Percentiles rank a stretch among this genome's conserved stretches.
Evolutionary conservation across 1,140 invertebrate species (phyloP).

Genomic region (Oncopodura yosiiana): DNA sequence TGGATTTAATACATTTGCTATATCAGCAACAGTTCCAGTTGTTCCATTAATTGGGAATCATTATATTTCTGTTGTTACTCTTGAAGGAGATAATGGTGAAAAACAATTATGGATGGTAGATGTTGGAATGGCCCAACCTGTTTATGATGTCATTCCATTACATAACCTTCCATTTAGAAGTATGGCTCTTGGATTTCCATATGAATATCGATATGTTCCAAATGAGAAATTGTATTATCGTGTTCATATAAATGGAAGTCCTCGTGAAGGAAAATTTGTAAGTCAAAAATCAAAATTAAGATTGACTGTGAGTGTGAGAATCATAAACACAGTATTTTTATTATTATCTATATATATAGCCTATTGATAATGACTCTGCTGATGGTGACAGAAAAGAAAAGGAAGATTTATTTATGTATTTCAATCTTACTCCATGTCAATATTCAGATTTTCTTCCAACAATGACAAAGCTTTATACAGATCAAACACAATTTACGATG

Average conservation of each 20-base stretch:
- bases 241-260: background rate
- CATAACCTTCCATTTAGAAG: slow-evolving; percentile 7
- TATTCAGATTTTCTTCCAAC: too few relatives aligned
- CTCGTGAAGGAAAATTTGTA: slow-evolving; percentile 11
- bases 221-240: slow-evolving; percentile 3
- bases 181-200: slow-evolving; percentile 3
- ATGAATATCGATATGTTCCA: background rate
- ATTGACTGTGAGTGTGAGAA: too few relatives aligned
- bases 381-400: too few relatives aligned
- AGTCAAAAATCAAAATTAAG: too few relatives aligned
- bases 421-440: too few relatives aligned
- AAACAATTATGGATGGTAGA: slow-evolving; percentile 7
- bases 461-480: too few relatives aligned
- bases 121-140: background rate
- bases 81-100: too few relatives aligned
- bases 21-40: background rate
- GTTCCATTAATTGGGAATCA: background rate
- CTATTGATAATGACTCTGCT: too few relatives aligned
- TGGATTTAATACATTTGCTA: background rate
- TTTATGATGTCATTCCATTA: slow-evolving; percentile 7
- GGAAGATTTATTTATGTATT: too few relatives aligned
- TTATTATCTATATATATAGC: too few relatives aligned
- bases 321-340: too few relatives aligned
- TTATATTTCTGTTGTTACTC: background rate
- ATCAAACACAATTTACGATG: too few relatives aligned